phyloP scores from a whole-genome alignment of 2,113 vertebrate species.

The Notechis scutatus region DNA sequence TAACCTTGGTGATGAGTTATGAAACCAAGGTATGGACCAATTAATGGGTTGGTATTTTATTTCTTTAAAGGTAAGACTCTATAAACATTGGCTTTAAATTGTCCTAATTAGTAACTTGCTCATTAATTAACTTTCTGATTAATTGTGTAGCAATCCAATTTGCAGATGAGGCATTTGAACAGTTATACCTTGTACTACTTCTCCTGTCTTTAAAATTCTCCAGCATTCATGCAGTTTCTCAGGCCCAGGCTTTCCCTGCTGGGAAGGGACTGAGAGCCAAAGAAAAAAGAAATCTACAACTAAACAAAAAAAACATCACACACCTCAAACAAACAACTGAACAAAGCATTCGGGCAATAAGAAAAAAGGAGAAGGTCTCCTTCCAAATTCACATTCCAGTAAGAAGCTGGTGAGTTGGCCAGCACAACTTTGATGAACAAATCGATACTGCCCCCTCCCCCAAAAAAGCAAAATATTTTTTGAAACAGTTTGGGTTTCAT shows the following conservation, averaged over 20 bases:
- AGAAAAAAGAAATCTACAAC: neutral
- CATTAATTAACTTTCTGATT: slow-evolving; percentile 85
- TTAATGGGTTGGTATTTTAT: slow-evolving; percentile 62
- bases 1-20: slow-evolving; percentile 73
- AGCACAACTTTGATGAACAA: neutral
- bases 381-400: neutral
- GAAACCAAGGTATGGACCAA: slow-evolving; percentile 72
- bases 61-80: slow-evolving; percentile 65
- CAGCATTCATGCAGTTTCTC: slow-evolving; percentile 56
- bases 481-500: neutral
- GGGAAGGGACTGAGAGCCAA: neutral
- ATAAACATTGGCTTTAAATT: slow-evolving; percentile 77
- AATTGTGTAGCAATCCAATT: slow-evolving; percentile 82
- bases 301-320: neutral
- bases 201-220: slow-evolving; percentile 68
- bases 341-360: neutral
- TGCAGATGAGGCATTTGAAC: slow-evolving; percentile 76
- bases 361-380: neutral
- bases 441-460: neutral
- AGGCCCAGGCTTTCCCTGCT: slow-evolving; percentile 2
- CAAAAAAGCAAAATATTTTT: neutral
- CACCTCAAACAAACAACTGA: neutral
- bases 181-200: slow-evolving; percentile 75
- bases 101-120: slow-evolving; percentile 80
- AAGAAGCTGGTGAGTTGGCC: neutral